Evolutionary conservation across 1,140 invertebrate species (phyloP).

Genomic region (Zaprionus davidi): DNA sequence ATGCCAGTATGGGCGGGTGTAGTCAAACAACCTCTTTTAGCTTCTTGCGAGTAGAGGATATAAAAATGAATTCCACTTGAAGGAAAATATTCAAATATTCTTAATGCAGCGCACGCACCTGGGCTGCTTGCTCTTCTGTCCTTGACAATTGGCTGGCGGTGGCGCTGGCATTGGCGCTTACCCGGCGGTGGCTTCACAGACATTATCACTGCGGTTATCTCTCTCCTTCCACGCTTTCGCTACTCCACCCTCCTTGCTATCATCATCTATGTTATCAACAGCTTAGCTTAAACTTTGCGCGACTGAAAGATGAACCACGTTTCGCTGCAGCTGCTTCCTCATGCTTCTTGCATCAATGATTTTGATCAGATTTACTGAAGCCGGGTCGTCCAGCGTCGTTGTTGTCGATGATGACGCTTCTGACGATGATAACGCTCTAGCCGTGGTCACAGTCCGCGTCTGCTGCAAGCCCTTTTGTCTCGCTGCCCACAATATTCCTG

Average conservation of each 20-base stretch:
- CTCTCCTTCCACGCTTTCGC: background rate
- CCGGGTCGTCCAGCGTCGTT: slow-evolving; percentile 46
- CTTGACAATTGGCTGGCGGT: slow-evolving; percentile 55
- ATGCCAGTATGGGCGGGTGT: too few relatives aligned
- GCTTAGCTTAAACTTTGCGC: slow-evolving; percentile 73
- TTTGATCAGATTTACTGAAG: slow-evolving; percentile 75
- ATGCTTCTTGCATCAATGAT: slow-evolving; percentile 75
- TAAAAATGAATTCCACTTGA: slow-evolving; percentile 47
- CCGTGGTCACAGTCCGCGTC: slow-evolving; percentile 21
- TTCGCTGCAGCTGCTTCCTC: slow-evolving; percentile 47
- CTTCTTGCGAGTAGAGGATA: background rate
- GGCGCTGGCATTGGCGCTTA: slow-evolving; percentile 25
- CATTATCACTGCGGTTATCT: slow-evolving; percentile 71
- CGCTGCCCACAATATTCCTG: slow-evolving; percentile 66
- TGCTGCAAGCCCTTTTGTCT: slow-evolving; percentile 49
- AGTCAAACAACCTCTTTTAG: background rate
- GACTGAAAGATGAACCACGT: slow-evolving; percentile 50
- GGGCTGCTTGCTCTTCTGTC: slow-evolving; percentile 46
- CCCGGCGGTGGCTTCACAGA: slow-evolving; percentile 37
- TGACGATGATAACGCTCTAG: slow-evolving; percentile 14
- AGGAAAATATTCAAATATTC: slow-evolving; percentile 45
- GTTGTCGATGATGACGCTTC: slow-evolving; percentile 21
- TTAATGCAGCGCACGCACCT: slow-evolving; percentile 66
- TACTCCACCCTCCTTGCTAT: slow-evolving; percentile 14
- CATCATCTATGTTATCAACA: slow-evolving; percentile 75